phyloP scores from a whole-genome alignment of 2,797 vertebrate species.

The Gobionotothen gibberifrons region DNA sequence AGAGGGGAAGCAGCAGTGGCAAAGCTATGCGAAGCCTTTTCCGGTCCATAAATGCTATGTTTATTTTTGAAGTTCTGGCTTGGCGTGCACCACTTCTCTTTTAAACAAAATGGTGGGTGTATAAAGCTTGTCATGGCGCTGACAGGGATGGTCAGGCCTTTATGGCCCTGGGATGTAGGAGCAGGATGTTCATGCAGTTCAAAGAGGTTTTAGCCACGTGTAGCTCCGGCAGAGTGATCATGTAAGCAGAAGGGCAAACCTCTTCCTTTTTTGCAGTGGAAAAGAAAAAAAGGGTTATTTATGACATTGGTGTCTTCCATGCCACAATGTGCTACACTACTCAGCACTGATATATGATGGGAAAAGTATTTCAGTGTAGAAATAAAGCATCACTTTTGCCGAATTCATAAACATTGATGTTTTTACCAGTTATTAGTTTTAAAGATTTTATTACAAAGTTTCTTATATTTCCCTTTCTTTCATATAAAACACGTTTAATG shows the following conservation, averaged over 20 bases:
- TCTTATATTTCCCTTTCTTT: slow-evolving; percentile 38
- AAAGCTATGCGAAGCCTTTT: slow-evolving; percentile 66
- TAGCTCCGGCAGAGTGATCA: slow-evolving; percentile 44
- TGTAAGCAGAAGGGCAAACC: slow-evolving; percentile 59
- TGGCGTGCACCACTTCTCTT: slow-evolving; percentile 67
- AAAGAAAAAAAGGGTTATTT: slow-evolving; percentile 59
- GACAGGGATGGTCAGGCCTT: slow-evolving; percentile 64
- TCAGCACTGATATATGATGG: slow-evolving; percentile 49
- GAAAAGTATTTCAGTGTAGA: slow-evolving; percentile 32
- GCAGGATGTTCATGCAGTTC: slow-evolving; percentile 62
- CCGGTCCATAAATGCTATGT: slow-evolving; percentile 76
- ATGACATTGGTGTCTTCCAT: slow-evolving; percentile 52
- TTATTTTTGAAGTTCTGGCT: slow-evolving; percentile 80
- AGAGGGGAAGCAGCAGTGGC: slow-evolving; percentile 72
- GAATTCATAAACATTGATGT: slow-evolving; percentile 42
- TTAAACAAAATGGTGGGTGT: slow-evolving; percentile 71
- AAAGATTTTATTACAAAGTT: slow-evolving; percentile 24
- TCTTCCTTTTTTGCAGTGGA: slow-evolving; percentile 35
- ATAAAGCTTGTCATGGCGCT: slow-evolving; percentile 58
- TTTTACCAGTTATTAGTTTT: slow-evolving; percentile 21
- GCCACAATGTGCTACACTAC: slow-evolving; percentile 55
- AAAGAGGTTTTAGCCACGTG: slow-evolving; percentile 59
- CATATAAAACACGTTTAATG: slow-evolving; percentile 36
- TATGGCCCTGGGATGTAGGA: slow-evolving; percentile 53
- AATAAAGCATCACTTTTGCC: slow-evolving; percentile 34